Conservation (phyloP, 2,888 invertebrate genomes). For the Polylopha cassiicola region DNA sequence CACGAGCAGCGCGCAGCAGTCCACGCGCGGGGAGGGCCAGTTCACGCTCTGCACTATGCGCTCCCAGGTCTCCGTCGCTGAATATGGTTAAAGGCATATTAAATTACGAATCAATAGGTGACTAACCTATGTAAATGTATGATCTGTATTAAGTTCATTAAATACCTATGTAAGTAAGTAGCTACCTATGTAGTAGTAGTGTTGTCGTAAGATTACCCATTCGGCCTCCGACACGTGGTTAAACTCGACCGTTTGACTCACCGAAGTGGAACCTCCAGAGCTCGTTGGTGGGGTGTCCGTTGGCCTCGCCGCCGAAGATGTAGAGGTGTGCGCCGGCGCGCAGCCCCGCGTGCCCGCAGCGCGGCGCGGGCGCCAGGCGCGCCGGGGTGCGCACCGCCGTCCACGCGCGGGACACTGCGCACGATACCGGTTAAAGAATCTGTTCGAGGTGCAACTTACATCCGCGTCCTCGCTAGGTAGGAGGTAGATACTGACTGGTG, state of each 20-base stretch:
- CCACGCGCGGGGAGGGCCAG: constrained; percentile 82
- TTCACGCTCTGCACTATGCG: constrained; percentile 79
- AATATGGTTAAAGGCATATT: neutral
- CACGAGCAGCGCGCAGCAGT: constrained; percentile 81
- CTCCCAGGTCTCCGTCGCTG: constrained; percentile 87
- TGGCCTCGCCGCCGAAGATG: constrained; percentile 87
- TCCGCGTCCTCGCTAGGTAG: neutral
- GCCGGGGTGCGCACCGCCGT: constrained; percentile 77
- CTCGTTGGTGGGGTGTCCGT: constrained; percentile 83
- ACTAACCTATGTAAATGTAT: too few species aligned
- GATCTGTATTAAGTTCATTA: too few species aligned
- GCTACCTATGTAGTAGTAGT: too few species aligned
- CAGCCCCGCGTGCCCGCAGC: constrained; percentile 88
- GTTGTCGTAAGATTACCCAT: neutral
- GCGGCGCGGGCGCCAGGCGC: constrained; percentile 81
- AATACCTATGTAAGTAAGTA: too few species aligned
- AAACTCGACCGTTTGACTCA: constrained; percentile 35
- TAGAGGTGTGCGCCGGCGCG: constrained; percentile 86
- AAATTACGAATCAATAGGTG: neutral
- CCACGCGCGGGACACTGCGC: constrained; percentile 80
- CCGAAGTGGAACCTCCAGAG: constrained; percentile 91
- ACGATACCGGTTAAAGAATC: constrained; percentile 10
- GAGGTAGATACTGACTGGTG: constrained; percentile 68
- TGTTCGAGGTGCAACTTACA: neutral
- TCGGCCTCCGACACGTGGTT: neutral